Percentiles rank a stretch among this genome's conserved stretches.
These are phyloP conservation scores for Archivesica marissinica DNA, from an alignment of 1,140 invertebrate species.

Conservation along the genomic window DNA sequence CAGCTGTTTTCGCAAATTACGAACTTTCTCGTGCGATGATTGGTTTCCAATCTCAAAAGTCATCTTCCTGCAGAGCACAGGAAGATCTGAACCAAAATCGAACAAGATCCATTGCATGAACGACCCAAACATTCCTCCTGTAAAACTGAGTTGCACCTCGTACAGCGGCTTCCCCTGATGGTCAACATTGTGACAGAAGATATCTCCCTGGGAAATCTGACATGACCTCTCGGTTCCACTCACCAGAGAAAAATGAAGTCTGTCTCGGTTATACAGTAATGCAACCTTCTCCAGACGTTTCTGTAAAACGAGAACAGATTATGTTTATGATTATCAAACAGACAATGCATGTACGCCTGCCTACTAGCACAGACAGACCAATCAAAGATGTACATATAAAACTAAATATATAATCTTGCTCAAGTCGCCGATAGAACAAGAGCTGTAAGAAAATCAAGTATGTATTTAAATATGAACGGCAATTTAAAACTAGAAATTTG, in stretches of 20 bases:
- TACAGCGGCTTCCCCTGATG: slow-evolving; percentile 68
- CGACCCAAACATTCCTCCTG: slow-evolving; percentile 79
- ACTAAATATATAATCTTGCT: too few species aligned
- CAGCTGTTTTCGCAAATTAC: slow-evolving; percentile 73
- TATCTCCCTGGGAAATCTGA: slow-evolving; percentile 76
- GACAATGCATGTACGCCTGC: too few species aligned
- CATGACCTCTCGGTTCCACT: slow-evolving; percentile 49
- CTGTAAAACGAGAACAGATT: slow-evolving; percentile 60
- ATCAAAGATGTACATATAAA: too few species aligned
- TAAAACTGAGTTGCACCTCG: slow-evolving; percentile 74
- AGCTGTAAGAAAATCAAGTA: too few species aligned
- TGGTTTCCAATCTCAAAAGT: slow-evolving; percentile 77
- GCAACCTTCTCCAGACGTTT: slow-evolving; percentile 72
- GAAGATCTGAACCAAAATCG: slow-evolving; percentile 75
- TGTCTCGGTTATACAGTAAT: slow-evolving; percentile 78
- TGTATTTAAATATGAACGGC: too few species aligned
- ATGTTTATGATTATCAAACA: too few species aligned
- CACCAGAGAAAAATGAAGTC: slow-evolving; percentile 77
- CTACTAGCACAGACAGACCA: too few species aligned
- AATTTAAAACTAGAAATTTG: too few species aligned
- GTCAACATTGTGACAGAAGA: slow-evolving; percentile 69
- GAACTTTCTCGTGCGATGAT: slow-evolving; percentile 74
- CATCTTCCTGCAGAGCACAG: slow-evolving; percentile 75
- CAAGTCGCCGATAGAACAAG: too few species aligned
- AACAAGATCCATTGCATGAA: slow-evolving; percentile 81